Evolutionary conservation across 1,140 invertebrate genomes (phyloP).

Genomic region (Trichoplusia ni): DNA sequence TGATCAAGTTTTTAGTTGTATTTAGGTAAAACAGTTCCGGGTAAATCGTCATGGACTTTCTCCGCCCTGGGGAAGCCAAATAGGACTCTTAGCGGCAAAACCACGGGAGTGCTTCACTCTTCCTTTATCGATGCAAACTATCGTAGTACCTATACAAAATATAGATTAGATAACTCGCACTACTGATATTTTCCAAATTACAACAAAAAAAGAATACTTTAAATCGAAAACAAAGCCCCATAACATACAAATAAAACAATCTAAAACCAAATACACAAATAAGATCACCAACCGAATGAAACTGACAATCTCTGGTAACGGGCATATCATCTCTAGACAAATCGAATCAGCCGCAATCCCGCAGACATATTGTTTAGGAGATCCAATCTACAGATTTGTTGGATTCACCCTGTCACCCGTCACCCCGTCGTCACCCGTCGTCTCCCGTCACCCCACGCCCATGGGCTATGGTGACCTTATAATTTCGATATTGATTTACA

Average conservation of each 20-base stretch:
- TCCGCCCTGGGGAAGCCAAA: too few species aligned
- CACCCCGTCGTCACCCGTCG: neutral
- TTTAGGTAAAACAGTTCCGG: too few species aligned
- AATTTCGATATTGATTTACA: conserved; percentile 13
- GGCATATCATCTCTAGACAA: conserved; percentile 13
- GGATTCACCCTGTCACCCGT: neutral
- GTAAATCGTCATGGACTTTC: too few species aligned
- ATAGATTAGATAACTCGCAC: too few species aligned
- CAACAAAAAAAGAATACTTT: too few species aligned
- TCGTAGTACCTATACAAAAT: too few species aligned
- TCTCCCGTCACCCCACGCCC: neutral
- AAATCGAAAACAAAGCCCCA: too few species aligned
- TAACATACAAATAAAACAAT: too few species aligned
- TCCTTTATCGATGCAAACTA: too few species aligned
- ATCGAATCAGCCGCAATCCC: conserved; percentile 27
- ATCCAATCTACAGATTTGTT: conserved; percentile 17
- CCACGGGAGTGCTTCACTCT: too few species aligned
- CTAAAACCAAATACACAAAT: neutral
- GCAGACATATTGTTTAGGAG: conserved; percentile 25
- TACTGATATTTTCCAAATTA: too few species aligned
- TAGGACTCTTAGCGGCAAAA: too few species aligned
- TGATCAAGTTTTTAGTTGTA: neutral
- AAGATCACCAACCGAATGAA: neutral
- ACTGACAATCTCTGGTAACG: conserved; percentile 15
- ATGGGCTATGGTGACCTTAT: neutral